These are phyloP conservation scores for Aromia moschata DNA, from an alignment of 2,888 invertebrate genomes.

Conservation along the genomic window DNA sequence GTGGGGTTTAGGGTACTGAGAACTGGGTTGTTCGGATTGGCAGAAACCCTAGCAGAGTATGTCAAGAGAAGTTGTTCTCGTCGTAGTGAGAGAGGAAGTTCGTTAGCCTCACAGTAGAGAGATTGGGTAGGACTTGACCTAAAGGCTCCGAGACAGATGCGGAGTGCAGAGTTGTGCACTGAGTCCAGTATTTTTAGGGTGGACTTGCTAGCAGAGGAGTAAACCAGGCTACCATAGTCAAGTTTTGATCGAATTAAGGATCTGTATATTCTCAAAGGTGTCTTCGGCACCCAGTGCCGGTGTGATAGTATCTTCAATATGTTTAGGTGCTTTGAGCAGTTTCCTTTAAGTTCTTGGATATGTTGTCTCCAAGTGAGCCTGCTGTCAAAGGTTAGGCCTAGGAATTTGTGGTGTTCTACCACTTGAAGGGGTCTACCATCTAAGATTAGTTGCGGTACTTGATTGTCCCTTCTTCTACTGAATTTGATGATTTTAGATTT, in stretches of 20 bases:
- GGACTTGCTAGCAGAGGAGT: neutral
- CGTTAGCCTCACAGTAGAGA: too few species aligned
- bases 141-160: neutral
- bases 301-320: neutral
- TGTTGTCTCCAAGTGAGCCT: too few species aligned
- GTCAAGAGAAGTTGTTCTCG: neutral
- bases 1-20: too few species aligned
- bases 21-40: too few species aligned
- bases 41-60: neutral
- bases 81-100: too few species aligned
- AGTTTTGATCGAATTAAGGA: neutral
- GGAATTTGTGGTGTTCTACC: too few species aligned
- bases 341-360: too few species aligned
- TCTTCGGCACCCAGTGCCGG: neutral
- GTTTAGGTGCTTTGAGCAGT: too few species aligned
- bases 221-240: neutral
- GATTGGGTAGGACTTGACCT: neutral
- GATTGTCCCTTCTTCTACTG: neutral
- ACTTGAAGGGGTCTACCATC: too few species aligned
- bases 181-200: neutral
- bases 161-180: neutral
- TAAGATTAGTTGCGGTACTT: too few species aligned
- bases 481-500: neutral
- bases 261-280: neutral
- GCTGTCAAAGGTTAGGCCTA: too few species aligned